Conservation (phyloP, 1,140 invertebrate species). For the Aphelinus certus region DNA sequence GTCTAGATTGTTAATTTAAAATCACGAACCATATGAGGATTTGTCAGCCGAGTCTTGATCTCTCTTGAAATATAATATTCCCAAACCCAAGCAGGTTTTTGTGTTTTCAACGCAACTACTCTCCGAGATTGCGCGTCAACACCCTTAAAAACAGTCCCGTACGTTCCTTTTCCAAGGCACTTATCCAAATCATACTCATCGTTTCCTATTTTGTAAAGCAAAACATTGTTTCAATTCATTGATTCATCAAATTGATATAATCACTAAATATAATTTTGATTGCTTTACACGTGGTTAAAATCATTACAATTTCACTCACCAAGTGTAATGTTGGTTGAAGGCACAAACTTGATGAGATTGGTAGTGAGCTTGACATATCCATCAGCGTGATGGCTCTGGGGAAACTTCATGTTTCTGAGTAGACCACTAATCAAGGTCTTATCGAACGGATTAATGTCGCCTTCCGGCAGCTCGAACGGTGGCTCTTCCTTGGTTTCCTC, state of each 20-base stretch:
- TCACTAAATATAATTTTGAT: no score
- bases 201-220: constrained; percentile 55
- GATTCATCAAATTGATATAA: no score
- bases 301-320: constrained; percentile 47
- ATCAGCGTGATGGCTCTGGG: constrained; percentile 61
- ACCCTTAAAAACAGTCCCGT: constrained; percentile 76
- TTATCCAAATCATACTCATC: constrained; percentile 75
- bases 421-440: constrained; percentile 62
- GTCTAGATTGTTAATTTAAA: not conserved
- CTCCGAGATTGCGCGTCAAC: constrained; percentile 68
- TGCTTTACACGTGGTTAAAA: not conserved
- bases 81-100: constrained; percentile 82
- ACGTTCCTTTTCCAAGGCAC: constrained; percentile 79
- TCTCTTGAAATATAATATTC: constrained; percentile 84
- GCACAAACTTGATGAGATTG: constrained; percentile 63
- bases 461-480: constrained; percentile 55
- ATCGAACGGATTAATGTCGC: constrained; percentile 66
- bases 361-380: constrained; percentile 58
- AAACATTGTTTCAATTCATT: no score
- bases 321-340: constrained; percentile 61
- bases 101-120: constrained; percentile 77
- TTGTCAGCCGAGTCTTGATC: constrained; percentile 75
- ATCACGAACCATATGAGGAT: constrained; percentile 71
- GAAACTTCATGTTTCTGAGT: constrained; percentile 66
- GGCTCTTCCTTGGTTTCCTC: constrained; percentile 52